Base-by-base conservation (phyloP, 30 jellyfish, hydroid and myxozoan genomes). In the Haliclystus octoradiatus region DNA sequence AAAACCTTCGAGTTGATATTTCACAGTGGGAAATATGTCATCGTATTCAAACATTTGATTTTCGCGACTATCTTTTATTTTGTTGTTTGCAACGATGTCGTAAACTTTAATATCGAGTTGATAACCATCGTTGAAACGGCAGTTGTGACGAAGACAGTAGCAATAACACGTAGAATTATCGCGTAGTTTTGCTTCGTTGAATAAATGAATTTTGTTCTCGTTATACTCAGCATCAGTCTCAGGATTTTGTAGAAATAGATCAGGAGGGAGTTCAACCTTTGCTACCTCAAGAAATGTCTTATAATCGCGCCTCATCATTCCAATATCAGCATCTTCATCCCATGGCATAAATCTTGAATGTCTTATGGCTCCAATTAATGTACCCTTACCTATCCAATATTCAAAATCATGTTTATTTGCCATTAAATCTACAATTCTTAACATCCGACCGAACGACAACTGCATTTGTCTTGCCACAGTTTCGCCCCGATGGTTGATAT, bases 351-450 rank as follows among this genome's bases (percentile, higher is more conserved):
- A 53, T 3, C 82, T 74, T 14, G 52, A 13, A 62, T 81, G 83
- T 25, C 98, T 76, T 4, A 33, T 34, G 2, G 98, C 72, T 19
- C 98, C 98, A 1, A 89, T 33, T 73, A 89, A 63, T 26, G 94
- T 72, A 27, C 98, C 98, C 60, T 83, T 71, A 78, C 73, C 28
- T 53, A 89, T 33, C 95, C 95, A 89, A 50, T 89, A 89, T 14
- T 71, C 65, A 24, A 89, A 67, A 4, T 70, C 62, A 50, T 89
- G 95, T 63, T 70, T 77, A 57, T 75, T 52, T 66, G 89, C 76
- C 28, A 89, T 82, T 22, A 49, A 31, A 82, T 89, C 92, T 24
- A 89, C 50, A 3, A 77, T 68, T 5, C 60, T 28, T 50, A 75
- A 63, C 94, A 89, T 70, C 52, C 98, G 50, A 26, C 34, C 31